Conservation (phyloP, 1,140 invertebrate species). For the Grapholita molesta region DNA sequence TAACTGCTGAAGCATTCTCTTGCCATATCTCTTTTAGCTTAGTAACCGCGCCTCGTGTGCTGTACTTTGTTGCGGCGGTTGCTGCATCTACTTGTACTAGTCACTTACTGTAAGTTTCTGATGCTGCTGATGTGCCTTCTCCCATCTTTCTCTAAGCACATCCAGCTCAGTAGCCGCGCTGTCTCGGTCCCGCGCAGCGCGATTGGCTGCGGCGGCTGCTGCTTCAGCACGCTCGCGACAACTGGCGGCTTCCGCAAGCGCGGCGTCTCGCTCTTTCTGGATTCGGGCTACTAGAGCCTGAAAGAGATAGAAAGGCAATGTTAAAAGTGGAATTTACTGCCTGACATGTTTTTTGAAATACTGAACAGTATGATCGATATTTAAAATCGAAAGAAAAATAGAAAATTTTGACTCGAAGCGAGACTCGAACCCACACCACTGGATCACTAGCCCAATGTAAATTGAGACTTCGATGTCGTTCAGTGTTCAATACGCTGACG, state of each 20-base stretch:
- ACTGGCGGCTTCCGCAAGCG: constrained; percentile 88
- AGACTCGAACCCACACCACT: too few relatives aligned
- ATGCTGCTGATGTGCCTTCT: constrained; percentile 90
- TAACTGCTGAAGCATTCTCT: not conserved
- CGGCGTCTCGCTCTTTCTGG: constrained; percentile 92
- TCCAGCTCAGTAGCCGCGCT: constrained; percentile 91
- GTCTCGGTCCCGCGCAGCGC: constrained; percentile 91
- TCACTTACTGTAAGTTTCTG: constrained; percentile 87
- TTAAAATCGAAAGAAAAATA: too few relatives aligned
- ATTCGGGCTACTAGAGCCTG: constrained; percentile 82
- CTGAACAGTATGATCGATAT: too few relatives aligned
- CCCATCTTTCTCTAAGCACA: constrained; percentile 91
- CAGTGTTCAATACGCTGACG: too few relatives aligned
- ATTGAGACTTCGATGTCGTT: too few relatives aligned
- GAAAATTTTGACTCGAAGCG: too few relatives aligned
- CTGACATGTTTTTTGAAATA: too few relatives aligned
- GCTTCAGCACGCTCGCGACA: constrained; percentile 89
- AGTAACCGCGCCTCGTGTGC: too few relatives aligned
- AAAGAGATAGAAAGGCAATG: constrained; percentile 26
- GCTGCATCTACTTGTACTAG: too few relatives aligned
- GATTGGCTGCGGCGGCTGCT: constrained; percentile 87
- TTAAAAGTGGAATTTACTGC: not conserved
- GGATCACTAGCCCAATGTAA: too few relatives aligned
- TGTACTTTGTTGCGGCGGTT: too few relatives aligned
- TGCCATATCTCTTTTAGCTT: too few relatives aligned